Percentiles rank a stretch among this genome's conserved stretches.
These are phyloP conservation scores for Helostoma temminkii DNA, from an alignment of 2,797 vertebrate genomes.

Conservation along the genomic window DNA sequence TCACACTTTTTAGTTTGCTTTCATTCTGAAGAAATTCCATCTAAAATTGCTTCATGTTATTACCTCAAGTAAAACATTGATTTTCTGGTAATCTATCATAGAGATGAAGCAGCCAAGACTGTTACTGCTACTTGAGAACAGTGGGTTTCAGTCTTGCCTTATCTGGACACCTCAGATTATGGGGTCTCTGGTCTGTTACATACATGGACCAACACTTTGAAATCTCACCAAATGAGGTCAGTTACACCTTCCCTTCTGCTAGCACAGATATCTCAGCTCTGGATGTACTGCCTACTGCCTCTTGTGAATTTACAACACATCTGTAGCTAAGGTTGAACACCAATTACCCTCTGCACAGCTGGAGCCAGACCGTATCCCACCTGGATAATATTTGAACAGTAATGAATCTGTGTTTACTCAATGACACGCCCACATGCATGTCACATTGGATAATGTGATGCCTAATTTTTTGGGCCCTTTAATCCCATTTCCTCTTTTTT, in stretches of 20 bases:
- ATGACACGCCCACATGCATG: slow-evolving; percentile 37
- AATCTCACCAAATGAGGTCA: slow-evolving; percentile 41
- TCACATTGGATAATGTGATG: slow-evolving; percentile 5
- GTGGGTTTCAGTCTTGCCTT: slow-evolving; percentile 39
- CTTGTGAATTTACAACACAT: slow-evolving; percentile 29
- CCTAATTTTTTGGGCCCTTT: slow-evolving; percentile 34
- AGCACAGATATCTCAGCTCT: slow-evolving; percentile 24
- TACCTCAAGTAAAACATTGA: slow-evolving; percentile 26
- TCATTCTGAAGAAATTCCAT: background rate
- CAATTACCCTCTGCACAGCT: slow-evolving; percentile 52
- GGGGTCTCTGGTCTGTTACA: slow-evolving; percentile 31
- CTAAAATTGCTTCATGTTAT: slow-evolving; percentile 35
- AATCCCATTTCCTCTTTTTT: slow-evolving; percentile 54
- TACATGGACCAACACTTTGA: slow-evolving; percentile 34
- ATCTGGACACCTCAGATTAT: slow-evolving; percentile 33
- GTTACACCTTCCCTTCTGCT: slow-evolving; percentile 24
- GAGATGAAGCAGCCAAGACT: slow-evolving; percentile 24
- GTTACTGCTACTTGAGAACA: slow-evolving; percentile 3
- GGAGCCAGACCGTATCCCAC: slow-evolving; percentile 32
- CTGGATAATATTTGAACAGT: slow-evolving; percentile 64
- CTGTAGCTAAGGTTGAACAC: slow-evolving; percentile 39
- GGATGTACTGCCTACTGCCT: slow-evolving; percentile 5
- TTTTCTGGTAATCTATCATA: slow-evolving; percentile 37
- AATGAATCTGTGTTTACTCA: slow-evolving; percentile 63
- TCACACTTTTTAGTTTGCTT: background rate